phyloP scores from a whole-genome alignment of 2,797 vertebrate species.

The Hydrophis major region DNA sequence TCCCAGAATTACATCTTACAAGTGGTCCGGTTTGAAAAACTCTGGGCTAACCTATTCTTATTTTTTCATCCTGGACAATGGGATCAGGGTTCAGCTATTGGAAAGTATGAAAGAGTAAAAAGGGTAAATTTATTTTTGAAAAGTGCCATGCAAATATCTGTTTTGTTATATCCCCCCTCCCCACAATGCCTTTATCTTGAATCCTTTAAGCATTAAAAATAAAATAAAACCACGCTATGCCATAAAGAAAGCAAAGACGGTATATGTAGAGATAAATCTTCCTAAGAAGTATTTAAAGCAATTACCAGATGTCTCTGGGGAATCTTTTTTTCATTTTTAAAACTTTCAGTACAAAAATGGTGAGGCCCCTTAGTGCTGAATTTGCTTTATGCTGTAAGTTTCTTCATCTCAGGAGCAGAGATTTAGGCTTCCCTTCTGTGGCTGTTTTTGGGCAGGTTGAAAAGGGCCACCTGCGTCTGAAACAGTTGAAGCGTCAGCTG shows the following conservation, averaged over 20 bases:
- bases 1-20: background rate
- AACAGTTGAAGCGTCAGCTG: slow-evolving; percentile 90
- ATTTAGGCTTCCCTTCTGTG: background rate
- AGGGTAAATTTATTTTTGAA: background rate
- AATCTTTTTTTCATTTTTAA: background rate
- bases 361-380: background rate
- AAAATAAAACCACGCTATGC: background rate
- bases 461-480: slow-evolving; percentile 84
- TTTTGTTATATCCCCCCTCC: background rate
- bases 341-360: background rate
- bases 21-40: background rate
- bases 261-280: background rate
- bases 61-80: background rate
- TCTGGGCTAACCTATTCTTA: background rate
- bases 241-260: background rate
- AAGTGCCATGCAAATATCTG: background rate
- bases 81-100: background rate
- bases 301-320: background rate
- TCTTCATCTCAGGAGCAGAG: background rate
- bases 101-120: background rate
- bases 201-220: background rate
- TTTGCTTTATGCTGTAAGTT: background rate
- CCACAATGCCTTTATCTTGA: background rate
- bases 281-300: background rate
- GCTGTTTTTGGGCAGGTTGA: slow-evolving; percentile 75